These are phyloP conservation scores for Oophaga sylvatica DNA, from an alignment of 2,797 vertebrate species.

Conservation along the genomic window DNA sequence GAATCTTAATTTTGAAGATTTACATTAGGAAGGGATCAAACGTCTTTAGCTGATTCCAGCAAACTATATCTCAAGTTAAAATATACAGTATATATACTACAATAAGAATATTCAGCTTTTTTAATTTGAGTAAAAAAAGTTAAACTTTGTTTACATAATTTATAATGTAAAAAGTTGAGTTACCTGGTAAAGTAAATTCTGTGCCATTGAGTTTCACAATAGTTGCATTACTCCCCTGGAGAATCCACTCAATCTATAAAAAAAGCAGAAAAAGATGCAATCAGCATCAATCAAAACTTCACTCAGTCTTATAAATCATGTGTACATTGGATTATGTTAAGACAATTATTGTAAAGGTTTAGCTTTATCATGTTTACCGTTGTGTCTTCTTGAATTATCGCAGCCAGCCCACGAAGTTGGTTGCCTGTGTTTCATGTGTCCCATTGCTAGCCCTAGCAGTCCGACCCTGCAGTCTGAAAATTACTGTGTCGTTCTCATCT, in stretches of 20 bases:
- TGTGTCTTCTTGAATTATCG: slow-evolving; percentile 27
- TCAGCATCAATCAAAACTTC: too few relatives aligned
- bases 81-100: too few relatives aligned
- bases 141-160: background rate
- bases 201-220: slow-evolving; percentile 48
- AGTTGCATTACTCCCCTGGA: slow-evolving; percentile 29
- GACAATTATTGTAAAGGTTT: background rate
- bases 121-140: too few relatives aligned
- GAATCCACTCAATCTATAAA: slow-evolving; percentile 43
- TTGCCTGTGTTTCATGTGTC: slow-evolving; percentile 46
- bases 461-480: slow-evolving; percentile 59
- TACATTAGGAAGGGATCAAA: too few relatives aligned
- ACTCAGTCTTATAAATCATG: too few relatives aligned
- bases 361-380: slow-evolving; percentile 20
- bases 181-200: slow-evolving; percentile 30
- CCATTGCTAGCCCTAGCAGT: slow-evolving; percentile 52
- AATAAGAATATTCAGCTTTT: too few relatives aligned
- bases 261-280: background rate
- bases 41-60: too few relatives aligned
- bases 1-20: too few relatives aligned
- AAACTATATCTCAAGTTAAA: too few relatives aligned
- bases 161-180: background rate
- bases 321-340: background rate
- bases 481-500: slow-evolving; percentile 42
- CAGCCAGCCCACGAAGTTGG: slow-evolving; percentile 62